These are phyloP conservation scores for Salmo trutta DNA, from an alignment of 2,797 vertebrate genomes.

Conservation along the genomic window DNA sequence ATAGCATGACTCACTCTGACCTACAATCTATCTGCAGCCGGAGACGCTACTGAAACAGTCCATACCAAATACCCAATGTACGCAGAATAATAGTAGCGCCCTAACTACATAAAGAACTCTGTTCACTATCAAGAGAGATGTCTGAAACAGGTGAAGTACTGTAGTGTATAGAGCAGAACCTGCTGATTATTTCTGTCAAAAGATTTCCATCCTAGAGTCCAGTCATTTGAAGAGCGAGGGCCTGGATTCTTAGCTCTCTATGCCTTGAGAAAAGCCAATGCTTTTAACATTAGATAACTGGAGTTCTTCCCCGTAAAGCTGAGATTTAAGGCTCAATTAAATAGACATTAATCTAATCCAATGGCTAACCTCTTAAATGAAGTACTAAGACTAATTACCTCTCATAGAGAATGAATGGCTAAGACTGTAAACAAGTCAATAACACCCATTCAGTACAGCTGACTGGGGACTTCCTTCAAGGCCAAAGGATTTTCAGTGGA, in stretches of 20 bases:
- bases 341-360: slow-evolving; percentile 33
- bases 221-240: background rate
- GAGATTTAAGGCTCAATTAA: slow-evolving; percentile 30
- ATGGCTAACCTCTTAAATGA: slow-evolving; percentile 42
- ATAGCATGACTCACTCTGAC: background rate
- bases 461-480: background rate
- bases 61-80: background rate
- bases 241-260: background rate
- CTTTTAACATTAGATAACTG: slow-evolving; percentile 18
- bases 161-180: background rate
- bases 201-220: background rate
- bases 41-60: background rate
- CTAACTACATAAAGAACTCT: background rate
- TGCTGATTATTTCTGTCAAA: background rate
- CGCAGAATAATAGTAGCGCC: background rate
- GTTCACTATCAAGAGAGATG: background rate
- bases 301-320: slow-evolving; percentile 16
- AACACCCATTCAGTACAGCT: background rate
- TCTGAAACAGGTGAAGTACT: background rate
- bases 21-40: background rate
- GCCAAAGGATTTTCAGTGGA: background rate
- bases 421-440: slow-evolving; percentile 8
- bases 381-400: slow-evolving; percentile 15
- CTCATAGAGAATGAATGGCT: slow-evolving; percentile 4
- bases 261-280: no score